Percentiles rank a stretch among this genome's conserved stretches.
Evolutionary conservation across 2,797 vertebrate genomes (phyloP).

Genomic region (Lycodopsis pacificus): DNA sequence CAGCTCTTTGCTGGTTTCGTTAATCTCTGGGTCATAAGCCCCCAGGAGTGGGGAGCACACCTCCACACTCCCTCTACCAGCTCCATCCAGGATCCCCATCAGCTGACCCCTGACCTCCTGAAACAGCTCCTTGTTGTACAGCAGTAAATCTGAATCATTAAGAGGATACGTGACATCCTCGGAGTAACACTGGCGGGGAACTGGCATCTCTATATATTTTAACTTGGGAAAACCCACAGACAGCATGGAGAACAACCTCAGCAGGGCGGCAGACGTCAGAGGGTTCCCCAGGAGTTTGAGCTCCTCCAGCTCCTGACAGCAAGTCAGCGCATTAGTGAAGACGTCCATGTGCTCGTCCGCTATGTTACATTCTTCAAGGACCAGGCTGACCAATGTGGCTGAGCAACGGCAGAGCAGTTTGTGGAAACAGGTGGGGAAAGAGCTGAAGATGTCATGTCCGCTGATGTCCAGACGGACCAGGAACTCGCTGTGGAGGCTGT

Average conservation of each 20-base stretch:
- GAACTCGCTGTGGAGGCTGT: slow-evolving; percentile 88
- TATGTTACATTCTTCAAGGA: slow-evolving; percentile 92
- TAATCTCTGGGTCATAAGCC: slow-evolving; percentile 90
- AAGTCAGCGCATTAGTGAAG: slow-evolving; percentile 81
- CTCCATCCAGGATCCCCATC: slow-evolving; percentile 83
- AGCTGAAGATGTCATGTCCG: slow-evolving; percentile 87
- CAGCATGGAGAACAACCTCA: slow-evolving; percentile 84
- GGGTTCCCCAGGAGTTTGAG: slow-evolving; percentile 94
- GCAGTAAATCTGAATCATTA: slow-evolving; percentile 84
- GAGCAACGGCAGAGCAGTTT: slow-evolving; percentile 90
- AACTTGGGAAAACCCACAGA: slow-evolving; percentile 83
- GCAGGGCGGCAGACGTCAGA: slow-evolving; percentile 85
- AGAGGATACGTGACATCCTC: slow-evolving; percentile 88
- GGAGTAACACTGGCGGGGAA: slow-evolving; percentile 94
- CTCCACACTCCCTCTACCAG: slow-evolving; percentile 85
- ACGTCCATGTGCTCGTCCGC: slow-evolving; percentile 85
- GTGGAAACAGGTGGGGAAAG: slow-evolving; percentile 87
- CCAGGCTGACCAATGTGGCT: slow-evolving; percentile 83
- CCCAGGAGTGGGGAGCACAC: slow-evolving; percentile 91
- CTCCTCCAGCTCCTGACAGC: slow-evolving; percentile 86
- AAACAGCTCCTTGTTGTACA: slow-evolving; percentile 88
- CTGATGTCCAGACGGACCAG: slow-evolving; percentile 92
- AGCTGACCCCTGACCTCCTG: slow-evolving; percentile 83
- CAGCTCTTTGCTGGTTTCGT: slow-evolving; percentile 93
- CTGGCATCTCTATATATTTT: slow-evolving; percentile 90